Base-by-base conservation (phyloP, 1,140 invertebrate species). In the Popillia japonica region DNA sequence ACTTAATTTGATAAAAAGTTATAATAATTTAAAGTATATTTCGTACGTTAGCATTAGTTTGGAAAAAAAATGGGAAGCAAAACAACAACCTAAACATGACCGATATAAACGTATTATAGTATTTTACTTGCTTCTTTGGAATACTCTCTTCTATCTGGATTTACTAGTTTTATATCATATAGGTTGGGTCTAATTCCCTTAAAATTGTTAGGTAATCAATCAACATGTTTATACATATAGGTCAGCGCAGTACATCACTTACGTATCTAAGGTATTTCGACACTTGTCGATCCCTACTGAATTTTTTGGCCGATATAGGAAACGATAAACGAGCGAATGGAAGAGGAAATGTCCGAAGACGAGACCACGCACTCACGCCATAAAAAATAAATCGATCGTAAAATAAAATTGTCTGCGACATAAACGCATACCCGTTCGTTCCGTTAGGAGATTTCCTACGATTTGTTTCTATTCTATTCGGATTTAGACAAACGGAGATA, bases 381-480 rank as follows among this genome's bases (percentile, higher is more conserved):
- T 34, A 17, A 6, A 55, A 55, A 55, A 55, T 55, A 55, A 55
- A 55, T 55, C 17, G 48, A 55, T 55, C 48, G 48, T 55, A 55
- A 55, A 55, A 55, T 17, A 55, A 55, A 55, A 55, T 55, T n/a
- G 48, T n/a, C 14, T 55, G 48, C 48, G 48, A 55, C 48, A 17
- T 55, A 55, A 55, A 55, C 2, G 48, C 17, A 55, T 55, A 55
- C 14, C 48, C 14, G n/a, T n/a, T 17, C 11, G 1, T 34, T 20
- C 17, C 2, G 48, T 6, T 55, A 7, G 48, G 6, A n/a, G 48
- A 55, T 55, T 0, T n/a, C 14, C 48, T 6, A 55, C 48, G 48
- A 55, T 55, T 55, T 55, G 48, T 55, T 55, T 55, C 9, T 72
- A 40, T 72, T 72, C 22, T 27, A 72, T 23, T 72, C n/a, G 23